These are phyloP conservation scores for Mesitornis unicolor DNA, from an alignment of 2,113 vertebrate genomes.

Conservation along the genomic window DNA sequence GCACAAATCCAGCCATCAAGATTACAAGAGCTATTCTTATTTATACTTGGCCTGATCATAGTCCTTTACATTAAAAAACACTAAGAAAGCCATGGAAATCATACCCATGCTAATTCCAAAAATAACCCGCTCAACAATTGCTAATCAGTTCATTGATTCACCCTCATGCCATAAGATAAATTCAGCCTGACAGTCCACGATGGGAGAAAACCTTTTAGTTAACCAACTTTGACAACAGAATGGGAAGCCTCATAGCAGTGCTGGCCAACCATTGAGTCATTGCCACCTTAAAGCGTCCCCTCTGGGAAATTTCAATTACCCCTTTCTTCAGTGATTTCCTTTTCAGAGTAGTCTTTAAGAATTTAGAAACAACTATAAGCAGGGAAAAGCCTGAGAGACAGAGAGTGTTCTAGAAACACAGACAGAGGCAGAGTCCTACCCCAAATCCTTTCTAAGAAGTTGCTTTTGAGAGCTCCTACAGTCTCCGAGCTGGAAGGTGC, in stretches of 20 bases:
- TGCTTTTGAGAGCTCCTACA: neutral
- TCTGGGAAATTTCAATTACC: slow-evolving; percentile 2
- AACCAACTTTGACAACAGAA: neutral
- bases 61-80: neutral
- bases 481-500: neutral
- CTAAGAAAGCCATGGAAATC: neutral
- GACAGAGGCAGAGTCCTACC: neutral
- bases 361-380: neutral
- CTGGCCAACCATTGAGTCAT: slow-evolving; percentile 6
- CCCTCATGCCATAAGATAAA: neutral
- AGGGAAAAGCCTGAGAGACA: neutral
- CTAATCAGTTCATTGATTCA: slow-evolving; percentile 49
- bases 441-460: neutral
- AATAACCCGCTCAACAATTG: neutral
- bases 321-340: slow-evolving; percentile 7
- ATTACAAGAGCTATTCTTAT: neutral
- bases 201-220: slow-evolving; percentile 6
- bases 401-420: neutral
- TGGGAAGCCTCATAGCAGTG: neutral
- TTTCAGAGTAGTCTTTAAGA: neutral
- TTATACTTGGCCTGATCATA: neutral
- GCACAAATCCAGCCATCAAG: neutral
- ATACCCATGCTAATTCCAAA: neutral
- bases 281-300: neutral
- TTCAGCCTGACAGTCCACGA: slow-evolving; percentile 3